A percentile compares a stretch with the other conserved stretches of the same genome.
Evolutionary conservation across 2,888 invertebrate genomes (phyloP).

Genomic region (Bedellia somnulentella): DNA sequence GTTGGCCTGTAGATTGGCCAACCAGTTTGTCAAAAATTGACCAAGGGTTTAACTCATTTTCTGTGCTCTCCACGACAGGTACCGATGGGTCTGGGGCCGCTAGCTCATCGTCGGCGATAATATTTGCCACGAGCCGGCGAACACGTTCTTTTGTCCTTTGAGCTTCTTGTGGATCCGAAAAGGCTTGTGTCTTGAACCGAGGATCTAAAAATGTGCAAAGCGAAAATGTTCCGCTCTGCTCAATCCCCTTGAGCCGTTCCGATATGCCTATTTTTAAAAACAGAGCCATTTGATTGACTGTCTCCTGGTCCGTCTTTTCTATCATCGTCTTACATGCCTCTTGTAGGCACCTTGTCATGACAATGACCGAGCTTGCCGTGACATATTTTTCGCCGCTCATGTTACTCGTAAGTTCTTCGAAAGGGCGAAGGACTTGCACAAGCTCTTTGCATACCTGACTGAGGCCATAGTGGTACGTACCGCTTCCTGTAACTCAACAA

Average conservation of each 20-base stretch:
- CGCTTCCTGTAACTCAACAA: slow-evolving; percentile 1
- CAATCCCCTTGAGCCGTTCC: not conserved
- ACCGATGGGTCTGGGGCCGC: slow-evolving; percentile 1
- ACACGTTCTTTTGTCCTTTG: slow-evolving; percentile 2
- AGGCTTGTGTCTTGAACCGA: slow-evolving; percentile 1
- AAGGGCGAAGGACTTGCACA: slow-evolving; percentile 10
- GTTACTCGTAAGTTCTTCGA: slow-evolving; percentile 10
- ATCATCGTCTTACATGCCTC: slow-evolving; percentile 4
- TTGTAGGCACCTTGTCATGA: slow-evolving; percentile 10
- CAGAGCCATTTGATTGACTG: not conserved
- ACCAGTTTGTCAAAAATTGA: slow-evolving; percentile 2
- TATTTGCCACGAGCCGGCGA: not conserved
- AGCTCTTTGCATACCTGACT: slow-evolving; percentile 7
- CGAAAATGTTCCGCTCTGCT: slow-evolving; percentile 2
- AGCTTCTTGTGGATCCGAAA: slow-evolving; percentile 1
- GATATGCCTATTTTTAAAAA: slow-evolving; percentile 1
- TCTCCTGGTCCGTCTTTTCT: slow-evolving; percentile 1
- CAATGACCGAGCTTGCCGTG: slow-evolving; percentile 12
- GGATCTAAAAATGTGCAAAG: slow-evolving; percentile 2
- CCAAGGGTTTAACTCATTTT: slow-evolving; percentile 2
- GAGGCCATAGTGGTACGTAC: slow-evolving; percentile 1
- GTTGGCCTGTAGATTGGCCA: not conserved
- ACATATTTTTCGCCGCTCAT: slow-evolving; percentile 14
- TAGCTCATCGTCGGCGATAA: not conserved
- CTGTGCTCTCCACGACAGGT: not conserved